Conservation (phyloP, 2,113 vertebrate genomes). For the Mesitornis unicolor region DNA sequence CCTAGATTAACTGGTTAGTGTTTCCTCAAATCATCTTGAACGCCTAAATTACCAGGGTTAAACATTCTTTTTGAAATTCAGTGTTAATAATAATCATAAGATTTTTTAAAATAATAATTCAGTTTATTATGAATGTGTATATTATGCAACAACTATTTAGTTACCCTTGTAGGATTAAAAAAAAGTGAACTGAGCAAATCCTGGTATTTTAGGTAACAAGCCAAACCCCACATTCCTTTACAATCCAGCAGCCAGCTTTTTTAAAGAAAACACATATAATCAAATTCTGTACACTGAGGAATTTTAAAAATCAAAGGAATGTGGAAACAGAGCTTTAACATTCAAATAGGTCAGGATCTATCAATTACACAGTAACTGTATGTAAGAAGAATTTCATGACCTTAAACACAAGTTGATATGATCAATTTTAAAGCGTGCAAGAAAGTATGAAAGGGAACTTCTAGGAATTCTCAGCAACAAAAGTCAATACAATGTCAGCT, state of each 20-base stretch:
- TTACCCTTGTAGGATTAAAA: background rate
- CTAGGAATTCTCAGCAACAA: background rate
- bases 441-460: background rate
- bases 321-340: background rate
- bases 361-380: background rate
- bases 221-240: background rate
- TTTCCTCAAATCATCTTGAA: background rate
- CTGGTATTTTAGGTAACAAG: background rate
- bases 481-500: constrained; percentile 36
- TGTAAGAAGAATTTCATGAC: background rate
- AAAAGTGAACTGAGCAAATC: background rate
- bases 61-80: background rate
- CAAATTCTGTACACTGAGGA: background rate
- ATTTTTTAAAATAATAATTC: no score
- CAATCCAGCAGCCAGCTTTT: background rate
- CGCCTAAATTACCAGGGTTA: background rate
- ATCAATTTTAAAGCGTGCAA: background rate
- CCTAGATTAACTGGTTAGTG: constrained; percentile 15
- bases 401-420: background rate
- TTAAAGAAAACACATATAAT: background rate
- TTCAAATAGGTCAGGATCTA: background rate
- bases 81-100: background rate
- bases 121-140: background rate
- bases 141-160: background rate
- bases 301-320: background rate